Evolutionary conservation across 2,888 invertebrate genomes (phyloP), one percentile per base, ranked within the genome.

Genomic region (Caenorhabditis macrosperma): DNA sequence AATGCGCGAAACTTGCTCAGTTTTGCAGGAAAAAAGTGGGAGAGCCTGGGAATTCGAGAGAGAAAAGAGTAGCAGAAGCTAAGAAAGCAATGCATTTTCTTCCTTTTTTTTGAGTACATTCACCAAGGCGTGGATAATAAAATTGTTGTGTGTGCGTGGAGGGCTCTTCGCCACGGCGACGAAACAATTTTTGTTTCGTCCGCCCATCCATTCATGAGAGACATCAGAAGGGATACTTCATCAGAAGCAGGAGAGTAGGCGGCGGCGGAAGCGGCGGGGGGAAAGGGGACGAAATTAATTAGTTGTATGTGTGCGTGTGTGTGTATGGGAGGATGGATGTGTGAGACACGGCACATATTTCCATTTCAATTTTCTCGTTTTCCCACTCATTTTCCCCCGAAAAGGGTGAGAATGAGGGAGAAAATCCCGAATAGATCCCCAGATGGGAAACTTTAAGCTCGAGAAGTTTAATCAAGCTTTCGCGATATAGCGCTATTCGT

Each of bases 81-180:
- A 30, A 54, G 22, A 52, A 38, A 54, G 54, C 54, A 59, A 67
- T 55, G 44, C 55, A 55, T 55, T 67, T 54, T 15, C 38, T 52
- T 24, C 5, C n/a, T 52, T n/a, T 66, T 54, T 41, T 41, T 55
- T 30, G 15, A 28, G 24, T 26, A 35, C 30, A 35, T 38, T 44
- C 41, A 59, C 38, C 41, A 38, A 26, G 50, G 55, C 44, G 44
- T 26, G 54, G 71, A 71, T 71, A 71, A 71, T 71, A 63, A 71
- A 71, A 71, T 71, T 59, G 60, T 48, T 59, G 57, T 33, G 44
- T 54, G 54, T 54, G 41, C 38, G 26, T 35, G 52, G 9, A 46
- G 44, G 60, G 33, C 33, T 33, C 33, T 10, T 33, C 33, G 33
- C 5, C 5, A 33, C 6, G 10, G 5, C 33, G 10, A 33, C 6